Base-by-base conservation (phyloP, 2,888 invertebrate genomes). In the Drosophila leonis region DNA sequence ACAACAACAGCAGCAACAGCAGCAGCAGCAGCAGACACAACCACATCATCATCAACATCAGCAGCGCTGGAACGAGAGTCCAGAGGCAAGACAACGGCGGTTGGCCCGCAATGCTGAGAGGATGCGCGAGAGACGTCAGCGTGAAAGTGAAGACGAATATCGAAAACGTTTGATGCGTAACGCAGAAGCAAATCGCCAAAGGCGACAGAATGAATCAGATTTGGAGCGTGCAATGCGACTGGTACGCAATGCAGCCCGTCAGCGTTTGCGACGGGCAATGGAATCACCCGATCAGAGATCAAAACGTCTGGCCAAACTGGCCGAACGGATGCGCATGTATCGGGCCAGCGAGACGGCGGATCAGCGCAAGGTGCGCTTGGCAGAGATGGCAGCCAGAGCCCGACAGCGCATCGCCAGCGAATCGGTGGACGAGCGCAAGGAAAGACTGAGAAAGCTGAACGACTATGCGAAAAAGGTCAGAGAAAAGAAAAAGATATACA, bases 401-500 rank as follows among this genome's bases (percentile, higher is more conserved):
- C 82, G 93, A 0, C 93, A 93, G 46, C 88, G 93, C 41, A 92
- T 93, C 37, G 92, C 93, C 49, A 92, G 89, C 66, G 93, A 93
- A 71, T 78, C 90, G 12, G 79, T 84, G 44, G 93, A 93, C 29
- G 93, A 93, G 78, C 92, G 93, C 70, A 92, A 92, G 91, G 92
- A 93, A 72, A 91, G 93, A 88, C 91, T 93, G 89, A 92, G 92
- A 86, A 93, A 93, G 87, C 86, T 93, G 78, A 93, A 93, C 84
- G 93, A 93, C 71, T 93, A 93, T 78, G 93, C 93, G 77, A 93
- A 93, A 92, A 93, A 92, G 92, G 93, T 93, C 91, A 92, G 93
- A 91, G 91, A 92, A 90, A 92, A 92, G 92, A 93, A 93, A 91
- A 92, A 92, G 91, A 83, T 86, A 88, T 76, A 91, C 82, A 93